phyloP scores from a whole-genome alignment of 2,113 vertebrate species.

The Rhadina sibilatrix region DNA sequence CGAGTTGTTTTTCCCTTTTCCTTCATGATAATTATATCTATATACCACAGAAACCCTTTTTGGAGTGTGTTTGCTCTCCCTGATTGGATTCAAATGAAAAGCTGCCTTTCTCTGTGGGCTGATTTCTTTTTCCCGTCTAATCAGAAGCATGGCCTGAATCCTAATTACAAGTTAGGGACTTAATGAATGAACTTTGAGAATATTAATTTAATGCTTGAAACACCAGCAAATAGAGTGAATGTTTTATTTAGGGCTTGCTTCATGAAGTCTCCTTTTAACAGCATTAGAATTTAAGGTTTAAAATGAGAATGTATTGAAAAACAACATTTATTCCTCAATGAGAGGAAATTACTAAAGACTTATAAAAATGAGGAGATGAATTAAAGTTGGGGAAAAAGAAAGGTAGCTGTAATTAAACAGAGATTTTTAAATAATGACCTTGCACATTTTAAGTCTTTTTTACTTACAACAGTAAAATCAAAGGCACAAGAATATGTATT shows the following conservation, averaged over 20 bases:
- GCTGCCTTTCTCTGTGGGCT: not conserved
- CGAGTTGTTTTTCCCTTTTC: not conserved
- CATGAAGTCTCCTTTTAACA: not conserved
- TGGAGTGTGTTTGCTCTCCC: constrained; percentile 14
- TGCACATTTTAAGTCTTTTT: not conserved
- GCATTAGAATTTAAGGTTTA: not conserved
- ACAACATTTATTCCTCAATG: not conserved
- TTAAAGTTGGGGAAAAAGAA: not conserved
- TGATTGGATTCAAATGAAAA: constrained; percentile 55
- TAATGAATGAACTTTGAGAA: constrained; percentile 56
- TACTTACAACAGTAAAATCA: not conserved
- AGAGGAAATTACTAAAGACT: not conserved
- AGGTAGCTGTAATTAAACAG: not conserved
- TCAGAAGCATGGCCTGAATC: constrained; percentile 26
- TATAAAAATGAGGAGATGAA: not conserved
- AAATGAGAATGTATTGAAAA: not conserved
- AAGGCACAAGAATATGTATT: not conserved
- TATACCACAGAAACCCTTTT: not conserved
- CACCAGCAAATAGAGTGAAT: constrained; percentile 18
- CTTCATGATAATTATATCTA: not conserved
- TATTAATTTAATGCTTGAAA: constrained; percentile 67
- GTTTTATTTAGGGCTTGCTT: not conserved
- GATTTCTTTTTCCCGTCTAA: constrained; percentile 17
- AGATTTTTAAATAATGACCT: not conserved
- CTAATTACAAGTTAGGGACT: constrained; percentile 37